Evolutionary conservation across 2,113 vertebrate species (phyloP).

Genomic region (Malurus elegans): DNA sequence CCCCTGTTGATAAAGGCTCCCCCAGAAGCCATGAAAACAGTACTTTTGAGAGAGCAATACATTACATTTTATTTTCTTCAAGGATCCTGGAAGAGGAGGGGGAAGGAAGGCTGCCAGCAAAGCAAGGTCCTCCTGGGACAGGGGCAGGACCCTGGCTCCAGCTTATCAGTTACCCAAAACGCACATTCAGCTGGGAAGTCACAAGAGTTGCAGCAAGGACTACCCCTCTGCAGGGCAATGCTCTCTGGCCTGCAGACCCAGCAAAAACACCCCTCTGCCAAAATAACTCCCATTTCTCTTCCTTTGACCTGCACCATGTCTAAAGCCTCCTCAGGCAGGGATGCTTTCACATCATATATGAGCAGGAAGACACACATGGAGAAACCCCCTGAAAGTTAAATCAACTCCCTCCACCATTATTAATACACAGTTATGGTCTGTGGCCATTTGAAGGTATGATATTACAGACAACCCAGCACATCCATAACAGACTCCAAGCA

Average conservation of each 20-base stretch:
- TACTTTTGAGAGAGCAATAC: neutral
- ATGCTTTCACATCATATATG: neutral
- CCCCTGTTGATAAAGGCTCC: neutral
- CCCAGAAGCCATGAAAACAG: neutral
- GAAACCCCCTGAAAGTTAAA: neutral
- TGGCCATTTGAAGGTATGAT: neutral
- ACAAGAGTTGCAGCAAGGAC: neutral
- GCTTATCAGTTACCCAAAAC: constrained; percentile 54
- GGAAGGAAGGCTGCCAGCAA: neutral
- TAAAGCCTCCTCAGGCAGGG: neutral
- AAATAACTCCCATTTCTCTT: neutral
- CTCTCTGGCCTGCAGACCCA: neutral
- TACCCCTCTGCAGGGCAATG: neutral
- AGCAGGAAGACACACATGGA: neutral
- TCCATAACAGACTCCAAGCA: neutral
- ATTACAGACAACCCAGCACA: neutral
- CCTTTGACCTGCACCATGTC: rapidly evolving
- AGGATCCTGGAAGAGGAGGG: neutral
- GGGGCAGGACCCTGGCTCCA: constrained; percentile 19
- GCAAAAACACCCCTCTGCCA: neutral
- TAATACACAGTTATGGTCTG: neutral
- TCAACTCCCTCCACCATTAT: neutral
- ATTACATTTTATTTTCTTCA: neutral
- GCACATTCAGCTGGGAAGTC: constrained; percentile 36
- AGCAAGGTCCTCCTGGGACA: constrained; percentile 33